These are phyloP conservation scores for Drosophila ananassae DNA, from an alignment of 1,140 invertebrate genomes.

Conservation along the genomic window DNA sequence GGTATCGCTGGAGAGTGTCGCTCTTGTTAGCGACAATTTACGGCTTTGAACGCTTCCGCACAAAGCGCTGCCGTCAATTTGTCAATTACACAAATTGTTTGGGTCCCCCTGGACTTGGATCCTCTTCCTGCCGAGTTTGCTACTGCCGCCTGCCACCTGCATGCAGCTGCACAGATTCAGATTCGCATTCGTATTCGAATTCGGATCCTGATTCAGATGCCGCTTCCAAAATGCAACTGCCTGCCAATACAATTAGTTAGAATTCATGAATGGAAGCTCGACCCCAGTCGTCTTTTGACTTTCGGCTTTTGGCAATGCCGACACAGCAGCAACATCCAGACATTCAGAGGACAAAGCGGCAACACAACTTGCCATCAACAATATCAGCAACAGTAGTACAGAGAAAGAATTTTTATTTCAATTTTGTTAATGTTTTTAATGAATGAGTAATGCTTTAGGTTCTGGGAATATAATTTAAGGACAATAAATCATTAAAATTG, in stretches of 20 bases:
- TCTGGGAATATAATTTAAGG: neutral
- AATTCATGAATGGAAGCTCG: slow-evolving; percentile 72
- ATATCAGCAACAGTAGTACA: neutral
- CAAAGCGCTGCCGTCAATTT: slow-evolving; percentile 83
- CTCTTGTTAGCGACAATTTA: slow-evolving; percentile 82
- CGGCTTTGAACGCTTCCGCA: slow-evolving; percentile 80
- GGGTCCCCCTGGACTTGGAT: slow-evolving; percentile 28
- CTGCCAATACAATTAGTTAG: slow-evolving; percentile 80
- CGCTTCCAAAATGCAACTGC: slow-evolving; percentile 74
- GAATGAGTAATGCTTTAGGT: neutral
- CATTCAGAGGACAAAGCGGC: slow-evolving; percentile 25
- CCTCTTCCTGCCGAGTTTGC: slow-evolving; percentile 57
- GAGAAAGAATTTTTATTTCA: neutral
- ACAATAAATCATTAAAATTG: too few relatives aligned
- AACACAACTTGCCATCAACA: slow-evolving; percentile 13
- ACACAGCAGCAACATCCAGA: slow-evolving; percentile 38
- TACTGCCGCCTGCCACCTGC: slow-evolving; percentile 61
- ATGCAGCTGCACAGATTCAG: slow-evolving; percentile 80
- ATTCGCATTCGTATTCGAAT: slow-evolving; percentile 5
- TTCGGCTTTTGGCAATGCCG: slow-evolving; percentile 70
- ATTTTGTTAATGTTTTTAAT: neutral
- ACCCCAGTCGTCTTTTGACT: slow-evolving; percentile 47
- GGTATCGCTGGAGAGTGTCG: slow-evolving; percentile 22
- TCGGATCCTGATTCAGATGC: slow-evolving; percentile 15
- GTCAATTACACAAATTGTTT: slow-evolving; percentile 84